Conservation (phyloP, 2,797 vertebrate genomes). For the Thunnus albacares region DNA sequence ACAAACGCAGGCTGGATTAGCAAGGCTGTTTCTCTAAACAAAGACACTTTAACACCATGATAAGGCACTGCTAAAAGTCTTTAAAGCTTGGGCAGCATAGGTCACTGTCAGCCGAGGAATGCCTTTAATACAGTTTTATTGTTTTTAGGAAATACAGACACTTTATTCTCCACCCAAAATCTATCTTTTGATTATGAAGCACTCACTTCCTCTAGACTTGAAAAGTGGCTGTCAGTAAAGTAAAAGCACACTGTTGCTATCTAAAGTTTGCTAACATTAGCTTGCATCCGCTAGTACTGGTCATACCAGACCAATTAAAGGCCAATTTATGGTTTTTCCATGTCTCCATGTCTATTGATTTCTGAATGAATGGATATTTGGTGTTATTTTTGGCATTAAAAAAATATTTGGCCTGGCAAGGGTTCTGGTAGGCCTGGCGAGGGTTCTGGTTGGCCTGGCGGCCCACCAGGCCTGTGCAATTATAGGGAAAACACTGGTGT, state of each 20-base stretch:
- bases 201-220: too few relatives aligned
- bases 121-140: constrained; percentile 20
- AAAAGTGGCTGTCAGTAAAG: too few relatives aligned
- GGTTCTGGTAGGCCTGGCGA: too few relatives aligned
- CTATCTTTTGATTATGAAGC: too few relatives aligned
- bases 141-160: neutral
- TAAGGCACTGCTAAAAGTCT: neutral
- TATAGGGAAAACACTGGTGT: neutral
- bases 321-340: too few relatives aligned
- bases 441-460: too few relatives aligned
- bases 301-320: neutral
- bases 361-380: too few relatives aligned
- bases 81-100: constrained; percentile 22
- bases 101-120: constrained; percentile 31
- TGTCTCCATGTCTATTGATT: too few relatives aligned
- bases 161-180: neutral
- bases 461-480: too few relatives aligned
- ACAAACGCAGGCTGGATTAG: constrained; percentile 41
- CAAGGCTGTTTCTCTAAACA: constrained; percentile 40
- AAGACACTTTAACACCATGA: constrained; percentile 17
- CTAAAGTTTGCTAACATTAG: neutral
- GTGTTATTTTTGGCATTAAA: too few relatives aligned
- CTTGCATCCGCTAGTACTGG: neutral
- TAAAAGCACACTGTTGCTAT: too few relatives aligned
- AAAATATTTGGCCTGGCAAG: too few relatives aligned